Conservation (phyloP, 1,140 invertebrate genomes). For the Mya arenaria region DNA sequence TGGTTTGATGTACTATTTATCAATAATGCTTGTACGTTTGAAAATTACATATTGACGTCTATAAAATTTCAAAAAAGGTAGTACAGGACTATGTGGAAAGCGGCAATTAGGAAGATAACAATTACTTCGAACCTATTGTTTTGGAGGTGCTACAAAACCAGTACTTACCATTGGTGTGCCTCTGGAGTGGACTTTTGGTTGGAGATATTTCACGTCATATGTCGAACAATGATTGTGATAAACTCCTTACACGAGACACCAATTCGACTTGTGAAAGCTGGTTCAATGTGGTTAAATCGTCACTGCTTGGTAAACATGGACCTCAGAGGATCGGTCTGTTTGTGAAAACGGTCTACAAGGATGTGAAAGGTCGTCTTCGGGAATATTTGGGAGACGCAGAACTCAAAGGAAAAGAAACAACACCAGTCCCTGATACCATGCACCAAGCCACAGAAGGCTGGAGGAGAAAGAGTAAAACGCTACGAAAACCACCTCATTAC, state of each 20-base stretch:
- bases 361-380: neutral
- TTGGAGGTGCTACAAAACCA: neutral
- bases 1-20: too few species aligned
- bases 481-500: neutral
- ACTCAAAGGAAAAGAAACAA: neutral
- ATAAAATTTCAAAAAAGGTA: too few species aligned
- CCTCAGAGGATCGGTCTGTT: neutral
- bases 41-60: too few species aligned
- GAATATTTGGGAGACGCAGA: neutral
- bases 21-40: too few species aligned
- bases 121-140: neutral
- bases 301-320: neutral
- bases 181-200: neutral
- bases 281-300: neutral
- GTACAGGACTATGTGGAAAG: too few species aligned
- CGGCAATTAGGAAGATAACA: neutral
- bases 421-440: neutral
- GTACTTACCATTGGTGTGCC: neutral
- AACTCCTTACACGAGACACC: neutral
- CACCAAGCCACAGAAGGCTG: neutral
- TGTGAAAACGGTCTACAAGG: neutral
- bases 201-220: neutral
- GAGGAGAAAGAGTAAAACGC: neutral
- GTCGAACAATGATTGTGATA: neutral
- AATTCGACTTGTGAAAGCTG: neutral